A percentile compares a stretch with the other conserved stretches of the same genome.
Evolutionary conservation across 2,888 invertebrate species (phyloP).

Genomic region (Ennomos erosarius): DNA sequence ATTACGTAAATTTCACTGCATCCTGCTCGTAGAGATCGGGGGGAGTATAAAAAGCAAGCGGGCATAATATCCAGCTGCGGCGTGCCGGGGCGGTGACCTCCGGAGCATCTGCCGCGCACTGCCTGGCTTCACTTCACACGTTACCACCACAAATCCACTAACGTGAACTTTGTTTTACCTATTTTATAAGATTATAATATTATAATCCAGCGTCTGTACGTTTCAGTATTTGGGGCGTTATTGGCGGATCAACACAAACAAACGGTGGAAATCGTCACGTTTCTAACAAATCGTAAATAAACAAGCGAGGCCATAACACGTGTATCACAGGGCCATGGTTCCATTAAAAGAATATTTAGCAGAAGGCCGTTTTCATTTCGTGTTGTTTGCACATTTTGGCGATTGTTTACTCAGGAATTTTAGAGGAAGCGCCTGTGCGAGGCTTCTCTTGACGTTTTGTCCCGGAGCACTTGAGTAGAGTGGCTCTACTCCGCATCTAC

Average conservation of each 20-base stretch:
- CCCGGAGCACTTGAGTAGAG: slow-evolving; percentile 15
- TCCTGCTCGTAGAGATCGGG: slow-evolving; percentile 44
- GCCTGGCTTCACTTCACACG: slow-evolving; percentile 64
- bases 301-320: slow-evolving; percentile 35
- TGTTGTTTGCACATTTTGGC: slow-evolving; percentile 24
- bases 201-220: slow-evolving; percentile 14
- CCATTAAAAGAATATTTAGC: slow-evolving; percentile 33
- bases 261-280: slow-evolving; percentile 45
- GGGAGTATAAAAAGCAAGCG: slow-evolving; percentile 65
- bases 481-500: slow-evolving; percentile 34
- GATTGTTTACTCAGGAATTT: slow-evolving; percentile 19
- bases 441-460: slow-evolving; percentile 23
- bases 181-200: slow-evolving; percentile 26
- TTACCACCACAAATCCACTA: slow-evolving; percentile 61
- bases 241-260: slow-evolving; percentile 36
- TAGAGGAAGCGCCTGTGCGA: slow-evolving; percentile 4
- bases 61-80: slow-evolving; percentile 70
- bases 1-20: slow-evolving; percentile 52
- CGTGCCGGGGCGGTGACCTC: slow-evolving; percentile 74
- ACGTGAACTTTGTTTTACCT: slow-evolving; percentile 40
- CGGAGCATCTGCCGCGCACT: slow-evolving; percentile 68
- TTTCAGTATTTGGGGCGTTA: slow-evolving; percentile 24
- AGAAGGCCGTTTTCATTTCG: slow-evolving; percentile 19
- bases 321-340: slow-evolving; percentile 26
- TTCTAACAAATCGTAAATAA: slow-evolving; percentile 40